Evolutionary conservation across 1,140 invertebrate genomes (phyloP), one percentile per base, ranked within the genome.

Genomic region (Cryptotermes secundus): DNA sequence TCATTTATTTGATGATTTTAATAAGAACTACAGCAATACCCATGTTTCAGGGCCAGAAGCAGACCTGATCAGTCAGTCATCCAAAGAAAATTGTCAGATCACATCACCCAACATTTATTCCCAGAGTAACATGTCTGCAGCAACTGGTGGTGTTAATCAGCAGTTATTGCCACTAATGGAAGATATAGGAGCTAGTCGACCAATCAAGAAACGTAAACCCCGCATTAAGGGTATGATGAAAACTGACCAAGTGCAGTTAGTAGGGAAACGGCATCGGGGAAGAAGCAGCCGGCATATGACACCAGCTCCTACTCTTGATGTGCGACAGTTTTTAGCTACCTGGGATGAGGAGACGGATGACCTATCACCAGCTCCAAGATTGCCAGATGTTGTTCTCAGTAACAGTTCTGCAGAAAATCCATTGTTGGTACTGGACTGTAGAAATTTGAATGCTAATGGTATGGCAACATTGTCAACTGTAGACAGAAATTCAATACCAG

Each of bases 271-370:
- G 81, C n/a, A 53, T 10, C 81, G 16, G 38, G n/a, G 31, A 22
- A 31, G 38, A 2, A 82, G n/a, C 16, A 72, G n/a, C 31, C 59
- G 7, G n/a, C 59, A 72, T 12, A 31, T 4, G 59, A 31, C 59
- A 72, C 7, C 19, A n/a, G 22, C 34, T n/a, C 90, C 90, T 2
- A 88, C 89, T 7, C 84, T 91, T 0, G 90, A 91, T 36, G 89
- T 91, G 19, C 87, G 90, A 26, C 90, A 91, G 49, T 91, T 91
- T 86, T 84, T 91, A 24, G 90, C 89, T 0, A 91, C 87, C 45
- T 91, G 90, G 90, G 90, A 90, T 59, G 90, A 91, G 38, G 83
- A 84, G 72, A 84, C 59, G 2, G 83, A 84, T 35, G 72, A 80
- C 34, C 35, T 84, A 34, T 42, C 83, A 34, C 65, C 83, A n/a